phyloP scores from a whole-genome alignment of 2,888 invertebrate genomes.

The Tipula helvola region DNA sequence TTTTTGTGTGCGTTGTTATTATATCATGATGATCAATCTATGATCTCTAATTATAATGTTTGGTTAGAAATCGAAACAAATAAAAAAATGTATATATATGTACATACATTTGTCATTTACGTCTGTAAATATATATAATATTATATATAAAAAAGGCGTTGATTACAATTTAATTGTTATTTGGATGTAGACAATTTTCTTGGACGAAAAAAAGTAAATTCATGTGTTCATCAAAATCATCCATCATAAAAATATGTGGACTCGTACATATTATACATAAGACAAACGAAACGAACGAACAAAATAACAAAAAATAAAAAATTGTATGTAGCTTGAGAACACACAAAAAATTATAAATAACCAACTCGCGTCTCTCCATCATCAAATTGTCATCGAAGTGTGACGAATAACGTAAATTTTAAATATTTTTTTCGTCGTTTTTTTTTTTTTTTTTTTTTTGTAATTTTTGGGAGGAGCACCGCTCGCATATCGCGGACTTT shows the following conservation, averaged over 20 bases:
- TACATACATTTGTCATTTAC: background rate
- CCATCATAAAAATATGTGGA: background rate
- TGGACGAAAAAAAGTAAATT: background rate
- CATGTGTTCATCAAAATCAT: background rate
- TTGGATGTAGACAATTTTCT: background rate
- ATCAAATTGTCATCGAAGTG: conserved; percentile 4
- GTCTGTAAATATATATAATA: background rate
- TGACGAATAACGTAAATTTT: background rate
- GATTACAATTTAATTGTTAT: conserved; percentile 4
- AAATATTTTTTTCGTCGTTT: conserved; percentile 4
- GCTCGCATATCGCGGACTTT: background rate
- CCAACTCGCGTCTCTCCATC: background rate
- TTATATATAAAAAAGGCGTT: background rate
- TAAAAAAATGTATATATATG: background rate
- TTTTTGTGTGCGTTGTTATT: background rate
- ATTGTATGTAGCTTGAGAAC: background rate
- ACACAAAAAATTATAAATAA: background rate
- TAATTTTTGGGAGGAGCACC: background rate
- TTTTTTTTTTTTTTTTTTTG: background rate
- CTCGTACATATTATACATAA: background rate
- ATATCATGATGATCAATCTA: background rate
- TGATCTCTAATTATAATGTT: background rate
- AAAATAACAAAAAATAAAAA: background rate
- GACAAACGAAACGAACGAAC: background rate
- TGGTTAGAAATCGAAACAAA: background rate